Evolutionary conservation across 2,797 vertebrate genomes (phyloP).

Genomic region (Kryptopterus vitreolus): DNA sequence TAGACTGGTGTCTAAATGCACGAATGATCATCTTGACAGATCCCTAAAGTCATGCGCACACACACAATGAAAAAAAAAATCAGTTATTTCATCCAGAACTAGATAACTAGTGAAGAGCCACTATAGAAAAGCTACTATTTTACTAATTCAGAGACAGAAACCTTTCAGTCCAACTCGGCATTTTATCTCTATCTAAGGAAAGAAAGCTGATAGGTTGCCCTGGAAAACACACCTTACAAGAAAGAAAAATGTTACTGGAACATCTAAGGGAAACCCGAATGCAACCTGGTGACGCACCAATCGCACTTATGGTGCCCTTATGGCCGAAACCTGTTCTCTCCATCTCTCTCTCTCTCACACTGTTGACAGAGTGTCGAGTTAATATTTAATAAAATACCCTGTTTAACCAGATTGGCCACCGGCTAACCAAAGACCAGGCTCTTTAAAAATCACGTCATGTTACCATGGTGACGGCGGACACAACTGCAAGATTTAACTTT

Average conservation of each 20-base stretch:
- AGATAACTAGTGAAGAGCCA: not conserved
- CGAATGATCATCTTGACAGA: not conserved
- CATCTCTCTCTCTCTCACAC: slow-evolving; percentile 10
- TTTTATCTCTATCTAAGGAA: not conserved
- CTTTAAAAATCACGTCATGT: not conserved
- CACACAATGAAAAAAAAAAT: not conserved
- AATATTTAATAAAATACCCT: slow-evolving; percentile 51
- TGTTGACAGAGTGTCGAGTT: slow-evolving; percentile 45
- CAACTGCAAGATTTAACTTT: slow-evolving; percentile 8
- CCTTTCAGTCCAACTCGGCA: not conserved
- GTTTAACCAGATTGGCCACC: slow-evolving; percentile 41
- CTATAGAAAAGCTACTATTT: not conserved
- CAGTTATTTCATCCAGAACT: not conserved
- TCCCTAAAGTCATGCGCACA: not conserved
- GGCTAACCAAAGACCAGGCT: slow-evolving; percentile 17
- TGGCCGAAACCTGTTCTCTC: slow-evolving; percentile 29
- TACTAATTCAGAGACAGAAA: not conserved
- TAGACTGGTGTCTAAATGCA: not conserved
- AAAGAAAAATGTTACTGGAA: slow-evolving; percentile 35
- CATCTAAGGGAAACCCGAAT: slow-evolving; percentile 39
- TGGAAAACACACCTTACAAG: slow-evolving; percentile 33
- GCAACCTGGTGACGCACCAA: slow-evolving; percentile 35
- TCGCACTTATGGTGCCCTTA: slow-evolving; percentile 15
- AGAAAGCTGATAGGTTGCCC: not conserved
- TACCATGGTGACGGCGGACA: slow-evolving; percentile 20